A percentile compares a stretch with the other conserved stretches of the same genome.
Evolutionary conservation across 1,140 invertebrate genomes (phyloP).

Genomic region (Phenacoccus solenopsis): DNA sequence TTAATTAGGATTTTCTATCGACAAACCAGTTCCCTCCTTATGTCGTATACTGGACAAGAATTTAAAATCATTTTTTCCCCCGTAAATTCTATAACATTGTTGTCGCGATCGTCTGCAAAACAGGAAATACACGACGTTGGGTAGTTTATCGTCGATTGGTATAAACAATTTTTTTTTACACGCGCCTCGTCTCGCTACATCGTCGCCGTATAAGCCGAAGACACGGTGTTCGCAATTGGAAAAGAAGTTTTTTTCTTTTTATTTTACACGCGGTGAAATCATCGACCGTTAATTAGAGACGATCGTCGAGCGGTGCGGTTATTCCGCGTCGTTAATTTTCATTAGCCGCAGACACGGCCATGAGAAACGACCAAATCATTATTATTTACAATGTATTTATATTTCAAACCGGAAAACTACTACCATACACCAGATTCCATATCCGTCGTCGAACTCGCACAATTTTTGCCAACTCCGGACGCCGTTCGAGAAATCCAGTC

Average conservation of each 20-base stretch:
- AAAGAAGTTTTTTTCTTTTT: neutral
- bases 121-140: too few relatives aligned
- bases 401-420: too few relatives aligned
- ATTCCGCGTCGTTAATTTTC: neutral
- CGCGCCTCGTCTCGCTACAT: neutral
- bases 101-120: too few relatives aligned
- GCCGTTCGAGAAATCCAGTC: too few relatives aligned
- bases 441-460: too few relatives aligned
- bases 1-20: neutral
- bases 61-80: neutral
- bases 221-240: too few relatives aligned
- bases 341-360: neutral
- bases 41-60: neutral
- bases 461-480: too few relatives aligned
- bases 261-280: neutral
- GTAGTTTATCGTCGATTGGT: too few relatives aligned
- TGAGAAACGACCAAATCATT: neutral
- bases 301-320: neutral
- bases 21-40: neutral
- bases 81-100: too few relatives aligned
- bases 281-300: neutral
- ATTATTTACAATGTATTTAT: conserved; percentile 4
- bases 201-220: neutral
- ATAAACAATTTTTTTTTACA: too few relatives aligned
- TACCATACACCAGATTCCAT: too few relatives aligned